A percentile compares a stretch with the other conserved stretches of the same genome.
Conservation (phyloP, 2,113 vertebrate species). For the Sorex fumeus region DNA sequence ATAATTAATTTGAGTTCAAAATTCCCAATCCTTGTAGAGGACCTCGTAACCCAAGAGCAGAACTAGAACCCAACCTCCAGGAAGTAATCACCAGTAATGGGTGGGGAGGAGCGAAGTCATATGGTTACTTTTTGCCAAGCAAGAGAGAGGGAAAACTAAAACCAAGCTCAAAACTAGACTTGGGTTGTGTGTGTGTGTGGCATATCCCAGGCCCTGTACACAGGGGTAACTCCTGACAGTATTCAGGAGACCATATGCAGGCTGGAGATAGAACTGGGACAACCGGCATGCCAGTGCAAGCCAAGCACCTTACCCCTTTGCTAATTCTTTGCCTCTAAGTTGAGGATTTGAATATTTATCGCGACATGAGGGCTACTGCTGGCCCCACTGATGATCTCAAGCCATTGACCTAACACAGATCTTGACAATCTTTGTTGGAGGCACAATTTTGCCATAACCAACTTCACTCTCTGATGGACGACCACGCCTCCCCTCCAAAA, state of each 20-base stretch:
- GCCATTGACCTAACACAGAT: not conserved
- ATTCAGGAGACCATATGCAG: too few species aligned
- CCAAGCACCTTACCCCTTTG: too few species aligned
- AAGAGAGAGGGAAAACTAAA: not conserved
- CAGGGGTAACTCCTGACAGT: too few species aligned
- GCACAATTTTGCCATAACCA: not conserved
- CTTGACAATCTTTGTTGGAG: not conserved
- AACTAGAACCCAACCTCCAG: not conserved
- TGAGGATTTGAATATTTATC: not conserved
- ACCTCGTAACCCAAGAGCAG: not conserved
- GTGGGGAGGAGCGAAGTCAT: not conserved
- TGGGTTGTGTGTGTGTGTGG: too few species aligned
- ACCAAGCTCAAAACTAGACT: too few species aligned
- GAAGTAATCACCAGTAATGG: slow-evolving; percentile 24
- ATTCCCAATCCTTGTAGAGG: not conserved
- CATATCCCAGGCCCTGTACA: too few species aligned
- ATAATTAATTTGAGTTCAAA: not conserved
- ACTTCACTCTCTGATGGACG: not conserved
- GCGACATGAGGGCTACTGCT: not conserved
- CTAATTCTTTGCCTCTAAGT: not conserved
- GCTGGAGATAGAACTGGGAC: too few species aligned
- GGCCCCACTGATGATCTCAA: not conserved
- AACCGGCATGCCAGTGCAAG: too few species aligned
- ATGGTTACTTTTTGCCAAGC: not conserved
- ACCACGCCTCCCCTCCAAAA: not conserved